A percentile compares a stretch with the other conserved stretches of the same genome.
Evolutionary conservation across 2,113 vertebrate genomes (phyloP).

Genomic region (Bolborhynchus lineola): DNA sequence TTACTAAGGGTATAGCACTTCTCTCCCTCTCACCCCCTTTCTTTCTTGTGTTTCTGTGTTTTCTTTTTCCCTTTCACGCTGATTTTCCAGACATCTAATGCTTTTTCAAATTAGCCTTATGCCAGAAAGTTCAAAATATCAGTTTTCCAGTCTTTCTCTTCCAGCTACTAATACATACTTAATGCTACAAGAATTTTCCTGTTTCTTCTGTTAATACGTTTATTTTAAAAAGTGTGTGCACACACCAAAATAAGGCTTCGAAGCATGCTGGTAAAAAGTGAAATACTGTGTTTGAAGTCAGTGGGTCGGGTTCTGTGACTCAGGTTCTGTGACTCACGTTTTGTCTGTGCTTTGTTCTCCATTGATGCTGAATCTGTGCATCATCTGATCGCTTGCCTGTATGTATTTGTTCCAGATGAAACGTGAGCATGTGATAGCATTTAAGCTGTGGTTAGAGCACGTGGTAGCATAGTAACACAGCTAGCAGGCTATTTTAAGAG

Average conservation of each 20-base stretch:
- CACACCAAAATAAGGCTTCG: neutral
- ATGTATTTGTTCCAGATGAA: slow-evolving; percentile 48
- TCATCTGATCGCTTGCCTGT: slow-evolving; percentile 17
- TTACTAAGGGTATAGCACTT: neutral
- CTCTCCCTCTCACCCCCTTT: neutral
- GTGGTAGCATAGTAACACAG: slow-evolving; percentile 21
- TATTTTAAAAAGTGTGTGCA: neutral
- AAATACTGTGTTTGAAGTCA: neutral
- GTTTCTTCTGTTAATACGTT: neutral
- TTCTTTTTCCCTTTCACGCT: neutral
- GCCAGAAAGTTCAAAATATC: neutral
- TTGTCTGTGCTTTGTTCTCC: neutral
- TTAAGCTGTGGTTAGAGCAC: slow-evolving; percentile 26
- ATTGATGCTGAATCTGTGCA: neutral
- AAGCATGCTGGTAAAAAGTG: neutral
- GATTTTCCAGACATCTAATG: fast-evolving
- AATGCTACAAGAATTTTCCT: neutral
- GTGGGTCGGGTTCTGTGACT: neutral
- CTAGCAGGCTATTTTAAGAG: slow-evolving; percentile 46
- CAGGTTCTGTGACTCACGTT: fast-evolving
- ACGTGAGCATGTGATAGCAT: slow-evolving; percentile 39
- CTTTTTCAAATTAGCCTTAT: neutral
- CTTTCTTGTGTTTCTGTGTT: neutral
- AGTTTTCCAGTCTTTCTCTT: neutral
- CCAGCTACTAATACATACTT: neutral